Base-by-base conservation (phyloP, 2,797 vertebrate species). In the Dromococcyx pavoninus region DNA sequence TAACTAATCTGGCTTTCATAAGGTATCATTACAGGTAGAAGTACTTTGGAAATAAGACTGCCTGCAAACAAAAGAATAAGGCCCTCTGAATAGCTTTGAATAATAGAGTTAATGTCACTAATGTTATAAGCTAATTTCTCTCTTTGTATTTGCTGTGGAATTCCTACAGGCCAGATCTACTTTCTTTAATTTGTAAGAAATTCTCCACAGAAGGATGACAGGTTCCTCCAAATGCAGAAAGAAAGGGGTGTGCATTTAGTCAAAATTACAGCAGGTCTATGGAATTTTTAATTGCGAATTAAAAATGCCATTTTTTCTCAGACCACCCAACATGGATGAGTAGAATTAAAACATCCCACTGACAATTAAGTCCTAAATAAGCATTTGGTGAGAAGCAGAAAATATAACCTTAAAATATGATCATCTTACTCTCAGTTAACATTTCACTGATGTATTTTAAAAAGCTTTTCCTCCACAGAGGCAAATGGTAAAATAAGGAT, bases 391-490 rank as follows among this genome's bases (percentile, higher is more conserved):
- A 94, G 39, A 89, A 88, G 25, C 33, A 88, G 82, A 96, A 92
- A 95, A 79, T 61, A 78, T 75, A 91, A 90, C 85, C 79, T 91
- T 92, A 86, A 94, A 93, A 79, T 67, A 57, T 6, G 28, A 94
- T 93, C 86, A 85, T 86, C 65, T 91, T 88, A 64, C 61, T 93
- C 91, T 65, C 72, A 89, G 78, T 89, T 94, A 93, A 86, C 93
- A 96, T 96, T 94, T 93, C 57, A 64, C 16, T 95, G 35, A 48
- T 73, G 67, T 50, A 78, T 93, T 94, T 96, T 94, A 93, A 94
- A 92, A 77, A 95, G 76, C 54, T 92, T 92, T 94, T 91, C 28
- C 37, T 91, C 35, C 83, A 82, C 32, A 85, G 60, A 94, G 86
- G 88, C 81, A 93, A 96, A 95, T 76, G 72, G 37, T 71, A 83